Percentiles rank a stretch among this genome's conserved stretches.
phyloP scores from a whole-genome alignment of 1,140 invertebrate species.

The Listronotus bonariensis region DNA sequence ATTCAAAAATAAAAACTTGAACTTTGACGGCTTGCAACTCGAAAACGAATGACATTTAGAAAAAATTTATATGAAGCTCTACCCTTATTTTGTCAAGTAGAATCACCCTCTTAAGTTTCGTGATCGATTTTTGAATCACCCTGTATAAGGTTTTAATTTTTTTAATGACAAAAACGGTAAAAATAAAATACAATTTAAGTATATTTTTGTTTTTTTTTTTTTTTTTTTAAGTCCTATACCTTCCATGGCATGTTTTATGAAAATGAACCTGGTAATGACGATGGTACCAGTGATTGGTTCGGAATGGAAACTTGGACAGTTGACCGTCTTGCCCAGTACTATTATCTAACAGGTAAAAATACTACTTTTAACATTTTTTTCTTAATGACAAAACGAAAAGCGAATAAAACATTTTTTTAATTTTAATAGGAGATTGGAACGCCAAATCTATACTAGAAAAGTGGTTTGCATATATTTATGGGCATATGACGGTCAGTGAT shows the following conservation, averaged over 20 bases:
- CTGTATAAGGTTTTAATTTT: not conserved
- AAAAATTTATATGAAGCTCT: too few relatives aligned
- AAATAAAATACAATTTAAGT: too few relatives aligned
- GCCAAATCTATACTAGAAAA: conserved; percentile 22
- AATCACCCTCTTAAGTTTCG: too few relatives aligned
- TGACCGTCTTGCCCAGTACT: conserved; percentile 35
- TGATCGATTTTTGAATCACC: too few relatives aligned
- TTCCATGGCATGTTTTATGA: conserved; percentile 36
- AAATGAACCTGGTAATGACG: conserved; percentile 24
- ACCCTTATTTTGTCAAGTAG: too few relatives aligned
- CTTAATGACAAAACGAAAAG: not conserved
- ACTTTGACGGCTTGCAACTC: too few relatives aligned
- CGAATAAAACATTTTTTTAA: not conserved
- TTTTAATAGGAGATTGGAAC: conserved; percentile 17
- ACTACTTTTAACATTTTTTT: not conserved
- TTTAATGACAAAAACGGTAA: too few relatives aligned
- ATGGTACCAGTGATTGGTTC: conserved; percentile 26
- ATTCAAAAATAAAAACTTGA: too few relatives aligned
- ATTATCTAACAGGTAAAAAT: conserved; percentile 32
- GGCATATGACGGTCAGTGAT: conserved; percentile 14
- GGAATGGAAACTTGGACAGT: conserved; percentile 32
- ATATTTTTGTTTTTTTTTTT: too few relatives aligned
- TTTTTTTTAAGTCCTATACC: conserved; percentile 15
- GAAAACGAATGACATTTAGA: too few relatives aligned
- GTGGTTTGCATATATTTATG: conserved; percentile 23